These are phyloP conservation scores for Dermatemys mawii DNA, from an alignment of 2,113 vertebrate genomes.

Conservation along the genomic window DNA sequence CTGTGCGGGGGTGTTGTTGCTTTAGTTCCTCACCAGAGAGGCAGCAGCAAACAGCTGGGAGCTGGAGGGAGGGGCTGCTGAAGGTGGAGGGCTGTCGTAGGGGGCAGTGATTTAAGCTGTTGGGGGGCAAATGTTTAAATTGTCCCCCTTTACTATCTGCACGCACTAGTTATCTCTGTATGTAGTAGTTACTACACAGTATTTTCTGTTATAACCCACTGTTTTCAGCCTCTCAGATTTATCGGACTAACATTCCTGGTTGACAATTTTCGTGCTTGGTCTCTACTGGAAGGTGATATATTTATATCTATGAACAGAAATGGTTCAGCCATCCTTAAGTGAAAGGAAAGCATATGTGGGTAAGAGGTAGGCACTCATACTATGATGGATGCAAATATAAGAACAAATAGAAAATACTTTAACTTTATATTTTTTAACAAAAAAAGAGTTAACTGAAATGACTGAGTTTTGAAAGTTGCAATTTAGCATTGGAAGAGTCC, in stretches of 20 bases:
- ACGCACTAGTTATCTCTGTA: no score
- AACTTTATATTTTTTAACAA: neutral
- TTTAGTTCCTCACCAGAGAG: no score
- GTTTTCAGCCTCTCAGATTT: neutral
- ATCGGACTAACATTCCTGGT: neutral
- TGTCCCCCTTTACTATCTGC: no score
- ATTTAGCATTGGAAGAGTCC: neutral
- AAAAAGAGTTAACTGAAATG: neutral
- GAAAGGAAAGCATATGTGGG: neutral
- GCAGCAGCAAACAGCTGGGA: no score
- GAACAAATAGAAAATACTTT: no score
- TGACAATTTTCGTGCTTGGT: neutral
- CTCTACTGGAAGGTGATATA: neutral
- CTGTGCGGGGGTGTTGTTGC: no score
- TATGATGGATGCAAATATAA: no score
- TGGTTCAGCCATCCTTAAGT: neutral
- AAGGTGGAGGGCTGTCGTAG: no score
- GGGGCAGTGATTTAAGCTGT: no score
- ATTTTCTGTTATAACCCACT: neutral
- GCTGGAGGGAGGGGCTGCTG: no score
- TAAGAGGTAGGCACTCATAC: neutral
- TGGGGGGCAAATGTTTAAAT: no score
- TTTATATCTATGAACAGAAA: neutral
- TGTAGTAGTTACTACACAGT: neutral
- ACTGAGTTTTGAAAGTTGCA: neutral